Conservation (phyloP, 2,888 invertebrate genomes). For the Drosophila heteroneura region DNA sequence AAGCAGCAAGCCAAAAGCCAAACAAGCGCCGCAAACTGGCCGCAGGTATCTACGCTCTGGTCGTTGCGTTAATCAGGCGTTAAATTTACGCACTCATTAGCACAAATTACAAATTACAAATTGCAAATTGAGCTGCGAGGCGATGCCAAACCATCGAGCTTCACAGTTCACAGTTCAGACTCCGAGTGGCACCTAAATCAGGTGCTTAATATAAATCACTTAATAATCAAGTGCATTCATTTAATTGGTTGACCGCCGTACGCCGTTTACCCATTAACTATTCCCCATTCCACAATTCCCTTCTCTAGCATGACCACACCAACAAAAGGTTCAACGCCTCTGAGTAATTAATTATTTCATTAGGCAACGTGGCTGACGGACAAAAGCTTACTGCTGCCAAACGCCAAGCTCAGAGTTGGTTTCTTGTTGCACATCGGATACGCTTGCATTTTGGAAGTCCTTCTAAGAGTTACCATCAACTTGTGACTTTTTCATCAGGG, state of each 20-base stretch:
- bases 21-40: slow-evolving; percentile 37
- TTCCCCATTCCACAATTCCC: background rate
- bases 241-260: slow-evolving; percentile 63
- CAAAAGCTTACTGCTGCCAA: slow-evolving; percentile 53
- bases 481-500: background rate
- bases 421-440: background rate
- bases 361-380: slow-evolving; percentile 32
- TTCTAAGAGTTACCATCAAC: background rate
- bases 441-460: background rate
- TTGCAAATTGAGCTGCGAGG: slow-evolving; percentile 67
- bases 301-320: background rate
- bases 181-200: slow-evolving; percentile 50
- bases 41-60: slow-evolving; percentile 43
- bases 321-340: slow-evolving; percentile 31
- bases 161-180: slow-evolving; percentile 8
- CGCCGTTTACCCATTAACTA: slow-evolving; percentile 11
- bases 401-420: slow-evolving; percentile 3
- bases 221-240: slow-evolving; percentile 76
- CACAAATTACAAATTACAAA: slow-evolving; percentile 77
- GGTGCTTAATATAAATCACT: slow-evolving; percentile 78
- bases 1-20: slow-evolving; percentile 23
- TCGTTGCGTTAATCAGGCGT: slow-evolving; percentile 73
- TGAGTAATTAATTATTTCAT: slow-evolving; percentile 69
- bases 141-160: background rate
- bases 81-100: slow-evolving; percentile 80